Evolutionary conservation across 2,113 vertebrate genomes (phyloP).

Genomic region (Psettodes erumei): DNA sequence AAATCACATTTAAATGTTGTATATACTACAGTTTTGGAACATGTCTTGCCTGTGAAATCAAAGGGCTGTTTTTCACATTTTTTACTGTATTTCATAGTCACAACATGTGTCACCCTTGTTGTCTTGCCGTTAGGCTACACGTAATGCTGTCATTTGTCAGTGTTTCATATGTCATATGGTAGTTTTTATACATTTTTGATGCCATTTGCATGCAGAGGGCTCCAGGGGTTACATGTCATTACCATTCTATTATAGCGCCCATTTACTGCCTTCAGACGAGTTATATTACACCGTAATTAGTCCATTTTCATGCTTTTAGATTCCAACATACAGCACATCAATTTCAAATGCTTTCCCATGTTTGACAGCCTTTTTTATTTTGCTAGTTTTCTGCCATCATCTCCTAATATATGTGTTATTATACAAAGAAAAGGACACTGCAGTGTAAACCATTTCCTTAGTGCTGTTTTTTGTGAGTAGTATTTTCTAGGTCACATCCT

Average conservation of each 20-base stretch:
- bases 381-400: conserved; percentile 32
- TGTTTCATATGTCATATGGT: not conserved
- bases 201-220: not conserved
- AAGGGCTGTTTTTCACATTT: not conserved
- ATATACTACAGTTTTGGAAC: not conserved
- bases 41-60: not conserved
- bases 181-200: not conserved
- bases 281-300: not conserved
- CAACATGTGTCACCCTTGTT: not conserved
- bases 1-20: not conserved
- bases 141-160: not conserved
- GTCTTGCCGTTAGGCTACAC: not conserved
- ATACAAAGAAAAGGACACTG: conserved; percentile 29
- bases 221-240: not conserved
- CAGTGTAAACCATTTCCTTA: conserved; percentile 23
- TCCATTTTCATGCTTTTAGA: not conserved
- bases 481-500: conserved; percentile 55
- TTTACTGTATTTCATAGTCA: not conserved
- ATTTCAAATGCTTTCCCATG: not conserved
- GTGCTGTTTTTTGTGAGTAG: not conserved
- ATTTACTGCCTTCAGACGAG: not conserved
- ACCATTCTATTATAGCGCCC: not conserved
- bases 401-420: conserved; percentile 33
- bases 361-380: no score
- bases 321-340: not conserved